Percentiles rank a stretch among this genome's conserved stretches.
Evolutionary conservation across 64 coral and sea anemone genomes (phyloP).

Genomic region (Dendrophyllia cribrosa): DNA sequence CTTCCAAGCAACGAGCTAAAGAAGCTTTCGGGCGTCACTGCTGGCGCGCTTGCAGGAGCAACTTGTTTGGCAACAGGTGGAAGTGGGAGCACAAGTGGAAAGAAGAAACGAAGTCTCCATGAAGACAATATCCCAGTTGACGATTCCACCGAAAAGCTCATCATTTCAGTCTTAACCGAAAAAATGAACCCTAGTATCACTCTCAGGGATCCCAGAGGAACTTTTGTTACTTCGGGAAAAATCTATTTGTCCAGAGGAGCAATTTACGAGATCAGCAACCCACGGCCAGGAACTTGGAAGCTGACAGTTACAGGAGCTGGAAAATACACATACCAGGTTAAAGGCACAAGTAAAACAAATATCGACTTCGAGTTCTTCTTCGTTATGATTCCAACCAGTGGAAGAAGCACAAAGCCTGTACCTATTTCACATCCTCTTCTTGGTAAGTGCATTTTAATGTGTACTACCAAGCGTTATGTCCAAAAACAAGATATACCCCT

Average conservation of each 20-base stretch:
- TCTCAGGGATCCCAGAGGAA: slow-evolving; percentile 61
- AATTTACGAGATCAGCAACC: slow-evolving; percentile 72
- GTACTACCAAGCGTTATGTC: too few relatives aligned
- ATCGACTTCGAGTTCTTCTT: slow-evolving; percentile 74
- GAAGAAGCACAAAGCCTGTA: slow-evolving; percentile 19
- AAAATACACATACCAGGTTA: slow-evolving; percentile 62
- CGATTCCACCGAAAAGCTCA: slow-evolving; percentile 64
- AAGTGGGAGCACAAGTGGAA: neutral
- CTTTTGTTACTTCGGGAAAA: slow-evolving; percentile 7
- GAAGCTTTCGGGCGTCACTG: slow-evolving; percentile 25
- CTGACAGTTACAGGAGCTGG: slow-evolving; percentile 35
- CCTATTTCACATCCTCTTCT: slow-evolving; percentile 50
- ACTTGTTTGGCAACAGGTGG: neutral
- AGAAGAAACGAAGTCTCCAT: slow-evolving; percentile 16
- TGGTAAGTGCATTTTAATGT: slow-evolving; percentile 10
- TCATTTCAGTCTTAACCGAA: slow-evolving; percentile 68
- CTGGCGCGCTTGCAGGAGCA: slow-evolving; percentile 17
- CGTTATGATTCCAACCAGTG: slow-evolving; percentile 38
- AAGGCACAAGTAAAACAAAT: slow-evolving; percentile 54
- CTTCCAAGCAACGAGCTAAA: slow-evolving; percentile 41
- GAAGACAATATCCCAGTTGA: slow-evolving; percentile 63
- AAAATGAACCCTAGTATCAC: slow-evolving; percentile 18
- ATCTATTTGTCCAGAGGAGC: slow-evolving; percentile 29
- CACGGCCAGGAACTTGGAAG: slow-evolving; percentile 65
- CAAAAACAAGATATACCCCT: too few relatives aligned